Conservation (phyloP, 1,140 invertebrate species). For the Philotrypesis tridentata region DNA sequence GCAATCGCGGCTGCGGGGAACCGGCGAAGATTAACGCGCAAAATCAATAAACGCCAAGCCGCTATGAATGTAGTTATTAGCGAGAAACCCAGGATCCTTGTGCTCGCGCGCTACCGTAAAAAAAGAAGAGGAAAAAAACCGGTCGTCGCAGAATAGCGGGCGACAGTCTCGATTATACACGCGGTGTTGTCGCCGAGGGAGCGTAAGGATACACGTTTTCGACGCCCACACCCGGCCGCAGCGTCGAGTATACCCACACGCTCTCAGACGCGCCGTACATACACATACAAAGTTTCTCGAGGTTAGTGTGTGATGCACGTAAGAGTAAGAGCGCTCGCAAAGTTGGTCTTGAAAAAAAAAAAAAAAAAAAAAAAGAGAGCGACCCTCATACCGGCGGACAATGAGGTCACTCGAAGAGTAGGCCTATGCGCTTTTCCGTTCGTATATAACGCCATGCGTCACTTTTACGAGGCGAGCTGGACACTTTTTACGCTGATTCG, state of each 20-base stretch:
- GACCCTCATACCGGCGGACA: not conserved
- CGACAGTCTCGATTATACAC: slow-evolving; percentile 17
- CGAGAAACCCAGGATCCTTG: not conserved
- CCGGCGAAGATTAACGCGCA: slow-evolving; percentile 17
- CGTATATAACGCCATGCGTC: slow-evolving; percentile 13
- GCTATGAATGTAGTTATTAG: slow-evolving; percentile 39
- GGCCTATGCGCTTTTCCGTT: not conserved
- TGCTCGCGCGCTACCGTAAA: slow-evolving; percentile 17
- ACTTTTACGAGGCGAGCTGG: slow-evolving; percentile 32
- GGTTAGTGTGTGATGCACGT: not conserved
- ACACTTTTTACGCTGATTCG: slow-evolving; percentile 22
- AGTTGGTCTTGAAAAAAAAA: not conserved
- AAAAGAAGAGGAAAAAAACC: slow-evolving; percentile 24
- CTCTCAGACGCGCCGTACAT: not conserved
- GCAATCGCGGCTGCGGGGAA: not conserved
- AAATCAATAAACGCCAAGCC: slow-evolving; percentile 30
- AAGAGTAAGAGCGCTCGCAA: not conserved
- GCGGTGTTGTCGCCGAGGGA: not conserved
- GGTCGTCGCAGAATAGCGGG: not conserved
- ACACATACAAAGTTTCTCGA: not conserved
- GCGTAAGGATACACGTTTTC: slow-evolving; percentile 6
- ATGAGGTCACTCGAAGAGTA: slow-evolving; percentile 29
- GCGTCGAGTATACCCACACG: not conserved
- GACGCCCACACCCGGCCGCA: slow-evolving; percentile 14
- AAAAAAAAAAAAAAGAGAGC: not conserved